phyloP scores from a whole-genome alignment of 2,797 vertebrate species.

The Esox masquinongy region DNA sequence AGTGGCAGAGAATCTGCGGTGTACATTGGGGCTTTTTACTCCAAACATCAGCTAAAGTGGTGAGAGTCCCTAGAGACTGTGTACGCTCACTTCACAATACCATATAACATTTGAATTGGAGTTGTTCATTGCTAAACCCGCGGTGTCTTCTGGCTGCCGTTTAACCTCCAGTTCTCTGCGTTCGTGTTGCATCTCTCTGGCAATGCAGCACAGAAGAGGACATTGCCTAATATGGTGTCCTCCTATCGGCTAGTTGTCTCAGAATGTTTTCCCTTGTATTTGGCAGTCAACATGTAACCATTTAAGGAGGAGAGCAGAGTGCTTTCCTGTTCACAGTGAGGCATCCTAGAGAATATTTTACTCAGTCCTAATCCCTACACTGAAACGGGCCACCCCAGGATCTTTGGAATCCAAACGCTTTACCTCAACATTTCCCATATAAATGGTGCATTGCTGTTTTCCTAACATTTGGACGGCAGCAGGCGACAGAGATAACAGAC shows the following conservation, averaged over 20 bases:
- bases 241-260: constrained; percentile 5
- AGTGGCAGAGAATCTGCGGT: neutral
- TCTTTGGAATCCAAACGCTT: neutral
- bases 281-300: constrained; percentile 31
- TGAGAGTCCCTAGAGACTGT: neutral
- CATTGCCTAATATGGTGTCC: constrained; percentile 53
- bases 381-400: neutral
- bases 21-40: neutral
- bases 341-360: neutral
- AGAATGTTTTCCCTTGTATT: constrained; percentile 50
- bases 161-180: constrained; percentile 23
- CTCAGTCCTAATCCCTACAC: neutral
- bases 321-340: neutral
- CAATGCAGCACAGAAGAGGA: constrained; percentile 14
- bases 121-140: neutral
- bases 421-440: too few relatives aligned
- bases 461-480: neutral
- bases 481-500: neutral
- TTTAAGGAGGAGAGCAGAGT: constrained; percentile 16
- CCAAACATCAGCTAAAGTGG: neutral
- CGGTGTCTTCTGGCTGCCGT: neutral
- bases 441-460: neutral
- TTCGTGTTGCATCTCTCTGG: constrained; percentile 23
- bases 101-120: neutral
- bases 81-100: neutral